phyloP scores from a whole-genome alignment of 2,888 invertebrate species.

The Drosophila acutilabella region DNA sequence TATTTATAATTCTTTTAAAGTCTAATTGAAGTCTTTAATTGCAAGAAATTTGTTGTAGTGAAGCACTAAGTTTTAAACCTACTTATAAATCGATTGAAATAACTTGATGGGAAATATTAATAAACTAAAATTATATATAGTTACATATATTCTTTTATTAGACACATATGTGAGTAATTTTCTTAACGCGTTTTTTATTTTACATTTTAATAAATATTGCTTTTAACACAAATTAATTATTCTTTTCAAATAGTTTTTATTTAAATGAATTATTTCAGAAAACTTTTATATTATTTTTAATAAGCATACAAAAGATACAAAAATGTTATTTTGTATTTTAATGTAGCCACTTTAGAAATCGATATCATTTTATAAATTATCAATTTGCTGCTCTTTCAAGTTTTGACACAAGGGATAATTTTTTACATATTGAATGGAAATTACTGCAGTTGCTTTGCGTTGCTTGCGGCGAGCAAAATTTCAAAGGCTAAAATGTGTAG shows the following conservation, averaged over 20 bases:
- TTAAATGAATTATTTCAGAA: neutral
- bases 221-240: too few relatives aligned
- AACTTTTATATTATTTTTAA: neutral
- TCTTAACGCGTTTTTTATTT: too few relatives aligned
- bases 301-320: neutral
- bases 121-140: too few relatives aligned
- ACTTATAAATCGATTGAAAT: too few relatives aligned
- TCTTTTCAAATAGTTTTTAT: neutral
- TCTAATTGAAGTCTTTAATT: neutral
- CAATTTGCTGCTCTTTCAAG: constrained; percentile 9
- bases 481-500: constrained; percentile 32
- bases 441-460: constrained; percentile 30
- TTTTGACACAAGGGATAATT: constrained; percentile 30
- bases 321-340: neutral
- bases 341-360: constrained; percentile 2
- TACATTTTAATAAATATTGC: too few relatives aligned
- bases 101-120: too few relatives aligned
- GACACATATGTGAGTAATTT: too few relatives aligned
- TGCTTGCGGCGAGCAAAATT: constrained; percentile 24
- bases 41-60: too few relatives aligned
- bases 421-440: constrained; percentile 32
- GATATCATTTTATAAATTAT: constrained; percentile 16
- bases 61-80: too few relatives aligned
- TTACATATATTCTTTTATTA: too few relatives aligned
- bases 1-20: neutral